These are phyloP conservation scores for Spinibarbus caldwelli DNA, from an alignment of 2,797 vertebrate species.

Conservation along the genomic window DNA sequence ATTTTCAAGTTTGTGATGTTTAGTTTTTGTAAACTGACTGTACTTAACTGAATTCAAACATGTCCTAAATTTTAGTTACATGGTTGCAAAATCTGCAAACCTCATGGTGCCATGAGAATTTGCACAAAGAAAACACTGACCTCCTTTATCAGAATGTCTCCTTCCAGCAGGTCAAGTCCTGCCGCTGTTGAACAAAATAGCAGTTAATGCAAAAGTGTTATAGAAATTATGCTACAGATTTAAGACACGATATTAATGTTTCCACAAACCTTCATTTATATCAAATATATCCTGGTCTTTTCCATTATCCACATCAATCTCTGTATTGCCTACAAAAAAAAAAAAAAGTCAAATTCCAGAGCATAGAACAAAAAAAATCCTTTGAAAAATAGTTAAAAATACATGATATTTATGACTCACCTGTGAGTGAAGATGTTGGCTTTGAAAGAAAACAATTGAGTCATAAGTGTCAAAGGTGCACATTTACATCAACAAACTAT, in stretches of 20 bases:
- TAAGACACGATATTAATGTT: constrained; percentile 22
- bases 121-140: constrained; percentile 71
- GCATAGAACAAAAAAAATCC: too few species aligned
- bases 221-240: not conserved
- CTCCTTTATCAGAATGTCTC: constrained; percentile 80
- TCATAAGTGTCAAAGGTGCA: not conserved
- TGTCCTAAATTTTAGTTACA: too few species aligned
- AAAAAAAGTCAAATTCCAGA: not conserved
- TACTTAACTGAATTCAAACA: too few species aligned
- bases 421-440: constrained; percentile 45
- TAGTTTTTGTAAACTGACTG: too few species aligned
- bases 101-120: too few species aligned
- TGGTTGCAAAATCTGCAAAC: too few species aligned
- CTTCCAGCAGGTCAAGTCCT: constrained; percentile 86
- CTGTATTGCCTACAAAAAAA: constrained; percentile 65
- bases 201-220: not conserved
- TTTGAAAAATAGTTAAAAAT: too few species aligned
- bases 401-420: constrained; percentile 26
- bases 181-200: constrained; percentile 70
- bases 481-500: not conserved
- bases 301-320: constrained; percentile 82
- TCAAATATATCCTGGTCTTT: constrained; percentile 84
- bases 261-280: constrained; percentile 85
- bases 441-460: constrained; percentile 22
- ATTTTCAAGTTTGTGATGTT: not conserved